phyloP scores from a whole-genome alignment of 2,888 invertebrate species.

The Linyphia triangularis region DNA sequence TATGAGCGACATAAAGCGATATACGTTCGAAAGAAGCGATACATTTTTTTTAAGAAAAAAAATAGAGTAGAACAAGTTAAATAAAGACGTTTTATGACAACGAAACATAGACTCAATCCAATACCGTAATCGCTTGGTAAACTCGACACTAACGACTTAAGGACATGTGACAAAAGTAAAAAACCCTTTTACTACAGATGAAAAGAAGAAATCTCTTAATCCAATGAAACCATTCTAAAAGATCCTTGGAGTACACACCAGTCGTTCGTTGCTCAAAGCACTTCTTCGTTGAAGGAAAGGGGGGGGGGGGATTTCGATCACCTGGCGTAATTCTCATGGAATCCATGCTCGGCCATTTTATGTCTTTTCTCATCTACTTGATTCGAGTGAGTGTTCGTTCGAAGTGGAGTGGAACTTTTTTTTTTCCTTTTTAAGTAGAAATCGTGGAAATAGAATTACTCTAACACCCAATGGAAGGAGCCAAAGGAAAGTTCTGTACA shows the following conservation, averaged over 20 bases:
- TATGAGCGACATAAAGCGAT: too few species aligned
- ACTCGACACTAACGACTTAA: not conserved
- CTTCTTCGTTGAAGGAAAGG: not conserved
- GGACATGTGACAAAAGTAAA: not conserved
- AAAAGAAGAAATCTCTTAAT: not conserved
- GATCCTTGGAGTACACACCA: not conserved
- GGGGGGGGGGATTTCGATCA: not conserved
- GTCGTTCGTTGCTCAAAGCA: not conserved
- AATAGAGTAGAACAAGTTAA: too few species aligned
- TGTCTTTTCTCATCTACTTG: not conserved
- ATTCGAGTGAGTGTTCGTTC: not conserved
- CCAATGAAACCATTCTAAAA: not conserved
- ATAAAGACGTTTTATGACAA: too few species aligned
- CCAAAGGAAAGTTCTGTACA: too few species aligned
- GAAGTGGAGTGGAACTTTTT: not conserved
- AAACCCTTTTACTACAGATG: not conserved
- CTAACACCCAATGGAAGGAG: too few species aligned
- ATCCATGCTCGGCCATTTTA: not conserved
- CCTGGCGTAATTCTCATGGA: not conserved
- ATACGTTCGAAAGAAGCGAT: too few species aligned
- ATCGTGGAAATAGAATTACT: too few species aligned
- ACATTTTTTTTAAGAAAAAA: too few species aligned
- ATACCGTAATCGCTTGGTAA: not conserved
- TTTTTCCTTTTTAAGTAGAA: too few species aligned
- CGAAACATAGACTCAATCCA: too few species aligned